These are phyloP conservation scores for Micrasema longulum DNA, from an alignment of 1,140 invertebrate genomes.

Conservation along the genomic window DNA sequence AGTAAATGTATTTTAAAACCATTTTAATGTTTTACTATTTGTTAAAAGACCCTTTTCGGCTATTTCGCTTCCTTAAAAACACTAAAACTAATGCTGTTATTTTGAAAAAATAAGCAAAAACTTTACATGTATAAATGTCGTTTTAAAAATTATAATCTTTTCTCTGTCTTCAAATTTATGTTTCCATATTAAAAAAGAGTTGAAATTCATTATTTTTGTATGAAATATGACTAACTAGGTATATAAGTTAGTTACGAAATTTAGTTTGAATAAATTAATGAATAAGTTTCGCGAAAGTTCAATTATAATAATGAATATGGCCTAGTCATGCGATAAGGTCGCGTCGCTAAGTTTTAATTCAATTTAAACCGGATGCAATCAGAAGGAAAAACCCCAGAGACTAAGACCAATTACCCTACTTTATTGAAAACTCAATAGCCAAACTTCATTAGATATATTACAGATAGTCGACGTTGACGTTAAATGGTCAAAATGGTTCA, in stretches of 20 bases:
- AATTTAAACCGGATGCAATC: slow-evolving; percentile 29
- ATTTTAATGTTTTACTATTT: too few species aligned
- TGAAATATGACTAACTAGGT: not conserved
- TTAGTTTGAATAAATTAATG: slow-evolving; percentile 8
- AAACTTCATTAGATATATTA: too few species aligned
- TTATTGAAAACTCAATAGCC: slow-evolving; percentile 18
- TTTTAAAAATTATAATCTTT: not conserved
- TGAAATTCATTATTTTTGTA: not conserved
- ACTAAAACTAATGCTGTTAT: too few species aligned
- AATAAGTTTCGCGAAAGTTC: not conserved
- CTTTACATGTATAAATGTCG: too few species aligned
- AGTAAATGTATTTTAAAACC: too few species aligned
- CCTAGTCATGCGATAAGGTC: slow-evolving; percentile 17
- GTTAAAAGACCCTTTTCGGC: too few species aligned
- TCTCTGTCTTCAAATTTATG: not conserved
- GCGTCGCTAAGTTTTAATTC: slow-evolving; percentile 21
- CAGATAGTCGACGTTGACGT: too few species aligned
- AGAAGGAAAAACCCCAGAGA: slow-evolving; percentile 19
- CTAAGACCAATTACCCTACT: slow-evolving; percentile 25
- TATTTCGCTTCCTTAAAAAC: too few species aligned
- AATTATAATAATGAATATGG: slow-evolving; percentile 24
- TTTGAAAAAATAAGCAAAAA: too few species aligned
- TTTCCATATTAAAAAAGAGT: not conserved
- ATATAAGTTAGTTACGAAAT: not conserved
- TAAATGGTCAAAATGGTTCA: too few species aligned